These are phyloP conservation scores for Emydoidea blandingii DNA, from an alignment of 2,797 vertebrate genomes.

Conservation along the genomic window DNA sequence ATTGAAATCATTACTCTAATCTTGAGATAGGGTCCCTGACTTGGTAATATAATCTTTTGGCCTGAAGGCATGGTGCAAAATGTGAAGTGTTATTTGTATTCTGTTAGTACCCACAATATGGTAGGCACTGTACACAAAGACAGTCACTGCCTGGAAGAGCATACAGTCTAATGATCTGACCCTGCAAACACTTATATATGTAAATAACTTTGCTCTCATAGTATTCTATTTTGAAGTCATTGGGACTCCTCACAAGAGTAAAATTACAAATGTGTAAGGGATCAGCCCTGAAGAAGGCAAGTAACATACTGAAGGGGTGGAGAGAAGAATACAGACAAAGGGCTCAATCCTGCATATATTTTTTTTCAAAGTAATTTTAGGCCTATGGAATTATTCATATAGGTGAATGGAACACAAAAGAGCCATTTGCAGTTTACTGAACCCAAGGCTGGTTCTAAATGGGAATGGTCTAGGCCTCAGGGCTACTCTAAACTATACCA, in stretches of 20 bases:
- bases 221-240: not conserved
- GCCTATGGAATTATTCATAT: not conserved
- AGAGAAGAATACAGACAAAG: not conserved
- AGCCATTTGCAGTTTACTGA: not conserved
- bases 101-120: not conserved
- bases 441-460: not conserved
- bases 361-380: not conserved
- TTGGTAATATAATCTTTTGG: not conserved
- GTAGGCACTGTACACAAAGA: not conserved
- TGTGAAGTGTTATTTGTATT: not conserved
- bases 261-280: not conserved
- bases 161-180: not conserved
- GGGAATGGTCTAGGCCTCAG: fast-evolving
- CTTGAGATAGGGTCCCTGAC: not conserved
- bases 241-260: not conserved
- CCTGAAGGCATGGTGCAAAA: not conserved
- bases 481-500: not conserved
- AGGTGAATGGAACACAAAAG: not conserved
- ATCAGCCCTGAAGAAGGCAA: not conserved
- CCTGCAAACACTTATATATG: not conserved
- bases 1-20: not conserved
- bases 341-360: not conserved
- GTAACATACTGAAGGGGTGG: fast-evolving
- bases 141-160: not conserved
- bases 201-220: too few relatives aligned